A percentile compares a stretch with the other conserved stretches of the same genome.
Conservation (phyloP, 1,140 invertebrate genomes). For the Eurosta solidaginis region DNA sequence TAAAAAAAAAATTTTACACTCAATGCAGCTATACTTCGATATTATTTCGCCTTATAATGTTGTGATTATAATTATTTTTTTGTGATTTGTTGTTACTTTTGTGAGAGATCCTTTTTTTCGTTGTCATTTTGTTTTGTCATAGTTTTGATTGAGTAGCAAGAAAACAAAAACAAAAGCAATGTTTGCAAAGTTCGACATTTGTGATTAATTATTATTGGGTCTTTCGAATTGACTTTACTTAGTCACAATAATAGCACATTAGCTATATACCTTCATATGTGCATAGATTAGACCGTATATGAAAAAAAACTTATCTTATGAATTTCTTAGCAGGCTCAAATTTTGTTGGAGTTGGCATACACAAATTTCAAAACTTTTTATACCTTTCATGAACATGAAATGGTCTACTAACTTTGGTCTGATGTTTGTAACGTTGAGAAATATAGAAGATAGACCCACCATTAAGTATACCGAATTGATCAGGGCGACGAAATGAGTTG, state of each 20-base stretch:
- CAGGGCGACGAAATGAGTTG: no score
- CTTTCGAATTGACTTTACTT: not conserved
- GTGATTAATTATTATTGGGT: conserved; percentile 11
- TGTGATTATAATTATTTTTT: not conserved
- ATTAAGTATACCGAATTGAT: no score
- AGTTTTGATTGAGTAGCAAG: conserved; percentile 54
- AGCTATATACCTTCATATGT: not conserved
- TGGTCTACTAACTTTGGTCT: no score
- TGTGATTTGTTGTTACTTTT: not conserved
- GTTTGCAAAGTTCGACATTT: not conserved
- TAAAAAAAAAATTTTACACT: not conserved
- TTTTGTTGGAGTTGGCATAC: no score
- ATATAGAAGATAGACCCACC: no score
- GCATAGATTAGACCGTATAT: not conserved
- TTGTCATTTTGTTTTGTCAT: conserved; percentile 44
- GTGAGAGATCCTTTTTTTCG: no score
- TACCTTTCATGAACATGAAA: no score
- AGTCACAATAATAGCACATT: conserved; percentile 15
- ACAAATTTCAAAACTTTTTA: no score
- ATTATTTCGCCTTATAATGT: not conserved
- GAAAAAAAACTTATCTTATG: no score
- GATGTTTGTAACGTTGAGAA: no score
- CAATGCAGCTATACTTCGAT: not conserved
- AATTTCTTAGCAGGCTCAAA: no score
- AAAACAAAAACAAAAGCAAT: not conserved